Evolutionary conservation across 2,797 vertebrate species (phyloP), one percentile per base, ranked within the genome.

Genomic region (Picus viridis): DNA sequence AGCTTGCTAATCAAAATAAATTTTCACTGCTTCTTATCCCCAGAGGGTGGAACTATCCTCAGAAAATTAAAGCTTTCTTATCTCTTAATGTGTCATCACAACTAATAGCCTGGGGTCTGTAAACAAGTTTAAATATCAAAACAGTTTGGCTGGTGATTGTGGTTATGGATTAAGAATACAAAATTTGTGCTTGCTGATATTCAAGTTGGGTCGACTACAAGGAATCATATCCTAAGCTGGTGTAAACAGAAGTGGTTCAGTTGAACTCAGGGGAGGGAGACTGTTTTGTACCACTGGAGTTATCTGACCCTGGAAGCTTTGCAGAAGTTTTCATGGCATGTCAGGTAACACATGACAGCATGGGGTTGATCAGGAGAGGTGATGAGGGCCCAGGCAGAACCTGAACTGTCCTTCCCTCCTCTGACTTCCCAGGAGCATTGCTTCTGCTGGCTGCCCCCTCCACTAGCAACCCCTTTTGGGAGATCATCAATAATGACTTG

Each of bases 111-210:
- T 89, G 83, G 90, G 92, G 95, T 95, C 84, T 92, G 94, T 93
- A 96, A 96, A 96, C 96, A 97, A 94, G 82, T 96, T 95, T 92
- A 95, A 95, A 94, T 96, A 96, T 96, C 94, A 93, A 86, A 96
- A 92, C 92, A 94, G 88, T 96, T 94, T 95, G 81, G 87, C 83
- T 91, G 90, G 51, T 83, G 94, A 96, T 96, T 93, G 74, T 71
- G 92, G 94, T 96, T 93, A 94, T 85, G 88, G 86, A 94, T 94
- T 93, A 97, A 92, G 93, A 93, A 94, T 94, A 89, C 86, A 65
- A 92, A 94, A 90, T 82, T 84, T 79, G 86, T 82, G 76, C 86
- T 86, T 2, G 0, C 72, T 94, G 91, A 84, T 95, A 92, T 79
- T 90, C 81, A 89, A 80, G 27, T 53, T 84, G 88, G 70, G 81